Conservation (phyloP, 2,113 vertebrate genomes). For the Gymnobelideus leadbeateri region DNA sequence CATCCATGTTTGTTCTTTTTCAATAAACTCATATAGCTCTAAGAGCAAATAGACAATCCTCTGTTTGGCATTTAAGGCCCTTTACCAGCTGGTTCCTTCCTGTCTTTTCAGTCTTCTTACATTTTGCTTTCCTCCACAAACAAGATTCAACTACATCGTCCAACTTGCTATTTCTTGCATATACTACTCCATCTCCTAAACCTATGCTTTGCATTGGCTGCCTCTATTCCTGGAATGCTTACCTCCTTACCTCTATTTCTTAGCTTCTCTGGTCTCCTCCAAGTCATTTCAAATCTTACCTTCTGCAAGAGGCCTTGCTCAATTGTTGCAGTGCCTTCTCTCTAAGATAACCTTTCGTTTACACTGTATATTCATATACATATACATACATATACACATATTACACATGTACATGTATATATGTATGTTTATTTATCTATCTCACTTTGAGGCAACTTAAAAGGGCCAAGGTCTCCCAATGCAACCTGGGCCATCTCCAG, state of each 20-base stretch:
- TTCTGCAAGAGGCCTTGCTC: neutral
- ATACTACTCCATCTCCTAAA: neutral
- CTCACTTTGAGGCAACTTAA: too few species aligned
- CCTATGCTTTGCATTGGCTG: neutral
- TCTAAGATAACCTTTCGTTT: neutral
- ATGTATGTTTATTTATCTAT: too few species aligned
- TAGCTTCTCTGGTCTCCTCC: neutral
- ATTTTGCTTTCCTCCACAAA: neutral
- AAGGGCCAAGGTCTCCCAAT: too few species aligned
- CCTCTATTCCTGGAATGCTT: neutral
- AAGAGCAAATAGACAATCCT: neutral
- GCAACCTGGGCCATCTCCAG: too few species aligned
- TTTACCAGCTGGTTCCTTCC: neutral
- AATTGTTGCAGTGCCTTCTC: neutral
- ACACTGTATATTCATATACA: neutral
- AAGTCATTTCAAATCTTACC: too few species aligned
- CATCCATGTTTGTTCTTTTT: neutral
- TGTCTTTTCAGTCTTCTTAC: neutral
- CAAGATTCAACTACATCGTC: neutral
- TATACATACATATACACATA: too few species aligned
- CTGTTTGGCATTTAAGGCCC: neutral
- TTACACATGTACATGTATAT: too few species aligned
- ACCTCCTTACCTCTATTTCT: neutral
- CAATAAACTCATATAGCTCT: neutral
- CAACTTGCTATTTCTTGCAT: neutral